Evolutionary conservation across 2,113 vertebrate genomes (phyloP).

Genomic region (Anthoscopus minutus): DNA sequence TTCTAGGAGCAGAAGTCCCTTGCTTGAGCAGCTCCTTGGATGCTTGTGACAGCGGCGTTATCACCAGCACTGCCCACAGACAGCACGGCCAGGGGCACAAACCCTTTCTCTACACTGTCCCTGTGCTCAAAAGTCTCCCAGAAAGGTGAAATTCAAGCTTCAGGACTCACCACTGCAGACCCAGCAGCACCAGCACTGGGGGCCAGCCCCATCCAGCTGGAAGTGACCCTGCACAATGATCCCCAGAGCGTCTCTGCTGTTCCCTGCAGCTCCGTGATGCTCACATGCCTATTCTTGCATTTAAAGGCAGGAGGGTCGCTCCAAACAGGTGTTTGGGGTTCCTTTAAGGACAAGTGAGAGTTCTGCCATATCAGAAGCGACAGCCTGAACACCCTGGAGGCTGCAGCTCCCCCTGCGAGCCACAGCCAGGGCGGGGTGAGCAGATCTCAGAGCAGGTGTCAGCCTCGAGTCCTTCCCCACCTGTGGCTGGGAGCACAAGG

Average conservation of each 20-base stretch:
- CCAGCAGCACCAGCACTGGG: background rate
- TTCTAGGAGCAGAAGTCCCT: background rate
- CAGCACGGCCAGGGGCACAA: accelerated
- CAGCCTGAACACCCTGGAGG: background rate
- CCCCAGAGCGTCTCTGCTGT: background rate
- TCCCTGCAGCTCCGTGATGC: accelerated
- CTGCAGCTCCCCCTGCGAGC: background rate
- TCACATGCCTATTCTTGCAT: background rate
- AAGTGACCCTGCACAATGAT: too few species aligned
- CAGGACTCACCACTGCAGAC: background rate
- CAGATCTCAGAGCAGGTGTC: background rate
- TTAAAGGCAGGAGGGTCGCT: background rate
- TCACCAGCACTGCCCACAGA: background rate
- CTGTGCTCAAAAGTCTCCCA: background rate
- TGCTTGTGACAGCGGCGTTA: background rate
- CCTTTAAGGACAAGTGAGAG: background rate
- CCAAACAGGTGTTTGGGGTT: background rate
- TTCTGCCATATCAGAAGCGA: background rate
- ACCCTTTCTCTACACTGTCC: too few species aligned
- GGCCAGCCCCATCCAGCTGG: accelerated
- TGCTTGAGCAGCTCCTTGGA: background rate
- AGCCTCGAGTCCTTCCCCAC: background rate
- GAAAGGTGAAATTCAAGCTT: background rate
- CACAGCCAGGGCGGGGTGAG: background rate
- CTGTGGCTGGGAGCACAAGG: background rate